Base-by-base conservation (phyloP, 2,888 invertebrate species). In the Mesopsocus fuscifrons region DNA sequence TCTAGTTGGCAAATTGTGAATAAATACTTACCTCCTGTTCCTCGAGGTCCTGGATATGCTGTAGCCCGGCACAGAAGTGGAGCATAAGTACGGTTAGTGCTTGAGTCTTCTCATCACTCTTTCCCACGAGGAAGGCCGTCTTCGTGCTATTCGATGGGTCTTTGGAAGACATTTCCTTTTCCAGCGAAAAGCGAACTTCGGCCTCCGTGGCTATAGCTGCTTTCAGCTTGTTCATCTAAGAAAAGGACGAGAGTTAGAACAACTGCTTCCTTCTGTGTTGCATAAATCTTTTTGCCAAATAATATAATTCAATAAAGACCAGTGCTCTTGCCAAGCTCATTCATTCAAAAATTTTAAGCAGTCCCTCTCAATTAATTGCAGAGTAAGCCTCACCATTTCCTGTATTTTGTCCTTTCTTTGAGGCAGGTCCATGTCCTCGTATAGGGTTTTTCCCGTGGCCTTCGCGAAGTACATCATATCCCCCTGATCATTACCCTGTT, bases 31-130 rank as follows among this genome's bases (percentile, higher is more conserved):
- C 18, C 33, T 38, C 38, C 20, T 38, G 38, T 20, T 58, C 61
- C 45, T 61, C 61, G 47, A 59, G 64, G 61, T 58, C 74, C 61
- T 78, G 72, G 57, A 79, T 77, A 52, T 82, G 74, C 57, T 94
- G 92, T 46, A 94, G 71, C 2, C 89, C 94, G 3, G 92, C 83
- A 63, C 92, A 95, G 61, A 89, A 85, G 62, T 94, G 91, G 50
- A 95, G 66, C 80, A 94, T 83, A 49, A 94, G 72, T 42, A 94
- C 81, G 41, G 91, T 88, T 48, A 95, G 66, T 1, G 89, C 88
- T 60, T 87, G 87, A 5, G 89, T 81, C 54, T 87, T 78, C 49
- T 83, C 77, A 57, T 92, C 91, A 34, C 82, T 77, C 55, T 78
- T 76, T 50, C 60, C 59, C 22, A 68, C 60, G 21, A 65, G 54